Conservation (phyloP, 2,888 invertebrate species). For the Ligdia adustata region DNA sequence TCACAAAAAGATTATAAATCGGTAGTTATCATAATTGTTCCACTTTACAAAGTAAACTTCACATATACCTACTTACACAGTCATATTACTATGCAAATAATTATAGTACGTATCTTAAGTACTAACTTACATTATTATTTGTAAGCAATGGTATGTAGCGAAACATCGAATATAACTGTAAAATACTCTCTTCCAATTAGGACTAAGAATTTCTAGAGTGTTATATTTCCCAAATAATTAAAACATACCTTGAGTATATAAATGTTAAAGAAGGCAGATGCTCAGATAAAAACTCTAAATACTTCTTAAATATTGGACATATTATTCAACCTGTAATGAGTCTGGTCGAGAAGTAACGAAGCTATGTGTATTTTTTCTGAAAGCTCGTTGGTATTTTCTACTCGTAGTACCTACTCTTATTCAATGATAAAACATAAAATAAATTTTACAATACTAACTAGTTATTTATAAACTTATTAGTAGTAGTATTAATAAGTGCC, state of each 20-base stretch:
- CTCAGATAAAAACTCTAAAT: constrained; percentile 58
- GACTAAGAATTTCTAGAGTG: constrained; percentile 53
- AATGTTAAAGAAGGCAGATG: constrained; percentile 62
- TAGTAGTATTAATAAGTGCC: too few relatives aligned
- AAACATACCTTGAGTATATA: constrained; percentile 52
- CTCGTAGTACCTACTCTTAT: too few relatives aligned
- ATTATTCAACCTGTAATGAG: constrained; percentile 44
- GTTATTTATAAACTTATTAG: too few relatives aligned
- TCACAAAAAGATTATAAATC: constrained; percentile 1
- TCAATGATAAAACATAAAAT: too few relatives aligned
- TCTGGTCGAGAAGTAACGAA: constrained; percentile 46
- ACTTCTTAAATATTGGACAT: constrained; percentile 57
- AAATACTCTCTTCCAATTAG: constrained; percentile 49
- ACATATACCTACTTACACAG: neutral
- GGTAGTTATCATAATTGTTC: constrained; percentile 4
- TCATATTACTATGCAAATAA: neutral
- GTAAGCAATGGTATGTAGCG: too few relatives aligned
- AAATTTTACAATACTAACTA: too few relatives aligned
- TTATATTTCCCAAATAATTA: constrained; percentile 73
- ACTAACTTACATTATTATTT: too few relatives aligned
- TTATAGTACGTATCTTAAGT: neutral
- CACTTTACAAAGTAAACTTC: constrained; percentile 3
- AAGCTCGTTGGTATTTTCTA: too few relatives aligned
- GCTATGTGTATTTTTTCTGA: constrained; percentile 48
- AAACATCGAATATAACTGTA: too few relatives aligned